phyloP scores from a whole-genome alignment of 2,113 vertebrate species.

The Chunga burmeisteri region DNA sequence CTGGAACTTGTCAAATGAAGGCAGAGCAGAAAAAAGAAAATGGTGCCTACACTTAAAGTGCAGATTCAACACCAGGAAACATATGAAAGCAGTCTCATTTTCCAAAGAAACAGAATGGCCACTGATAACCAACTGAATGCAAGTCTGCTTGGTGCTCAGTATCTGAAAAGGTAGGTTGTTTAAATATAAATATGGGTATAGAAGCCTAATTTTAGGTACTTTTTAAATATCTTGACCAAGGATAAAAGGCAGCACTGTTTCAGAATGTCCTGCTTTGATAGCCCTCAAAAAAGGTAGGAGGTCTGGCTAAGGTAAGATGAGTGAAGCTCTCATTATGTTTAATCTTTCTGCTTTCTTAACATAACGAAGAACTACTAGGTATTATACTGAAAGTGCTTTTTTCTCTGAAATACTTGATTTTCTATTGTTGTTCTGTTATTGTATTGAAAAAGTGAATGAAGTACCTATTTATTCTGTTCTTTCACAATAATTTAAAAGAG shows the following conservation, averaged over 20 bases:
- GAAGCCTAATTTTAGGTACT: constrained; percentile 41
- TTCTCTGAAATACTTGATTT: constrained; percentile 34
- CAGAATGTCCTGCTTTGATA: constrained; percentile 53
- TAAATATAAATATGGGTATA: constrained; percentile 49
- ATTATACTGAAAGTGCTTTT: constrained; percentile 49
- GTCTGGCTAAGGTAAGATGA: constrained; percentile 50
- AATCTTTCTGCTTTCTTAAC: constrained; percentile 56
- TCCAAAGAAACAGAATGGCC: constrained; percentile 27
- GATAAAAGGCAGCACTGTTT: constrained; percentile 51
- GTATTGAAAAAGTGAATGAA: constrained; percentile 44
- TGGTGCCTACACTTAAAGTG: neutral
- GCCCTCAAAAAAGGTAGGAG: constrained; percentile 58
- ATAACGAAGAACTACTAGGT: constrained; percentile 50
- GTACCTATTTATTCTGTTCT: constrained; percentile 48
- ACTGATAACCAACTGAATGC: constrained; percentile 13
- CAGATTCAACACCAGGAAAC: constrained; percentile 22
- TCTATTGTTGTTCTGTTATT: constrained; percentile 50
- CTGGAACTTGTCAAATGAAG: constrained; percentile 10
- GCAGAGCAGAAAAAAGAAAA: neutral
- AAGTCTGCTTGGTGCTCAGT: constrained; percentile 7
- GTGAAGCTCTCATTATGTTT: constrained; percentile 52
- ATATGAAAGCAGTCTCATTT: constrained; percentile 31
- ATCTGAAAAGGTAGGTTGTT: constrained; percentile 39
- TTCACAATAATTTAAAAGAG: constrained; percentile 62
- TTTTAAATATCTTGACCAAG: constrained; percentile 28